These are phyloP conservation scores for Caenorhabditis auriculariae DNA, from an alignment of 2,888 invertebrate genomes.

Conservation along the genomic window DNA sequence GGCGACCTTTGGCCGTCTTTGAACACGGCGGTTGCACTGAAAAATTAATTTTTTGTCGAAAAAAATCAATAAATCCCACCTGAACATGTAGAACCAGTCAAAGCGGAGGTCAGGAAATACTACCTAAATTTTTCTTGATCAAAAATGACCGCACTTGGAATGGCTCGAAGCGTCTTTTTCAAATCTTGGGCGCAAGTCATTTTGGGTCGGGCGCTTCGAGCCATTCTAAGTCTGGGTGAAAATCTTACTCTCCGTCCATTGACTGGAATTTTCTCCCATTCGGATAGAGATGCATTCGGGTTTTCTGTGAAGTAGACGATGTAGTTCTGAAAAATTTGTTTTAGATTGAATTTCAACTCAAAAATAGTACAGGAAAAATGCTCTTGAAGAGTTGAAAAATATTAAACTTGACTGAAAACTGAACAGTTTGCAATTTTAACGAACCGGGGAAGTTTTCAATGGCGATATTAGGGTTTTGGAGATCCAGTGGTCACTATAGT, in stretches of 20 bases:
- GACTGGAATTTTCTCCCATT: slow-evolving; percentile 61
- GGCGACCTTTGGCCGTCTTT: slow-evolving; percentile 59
- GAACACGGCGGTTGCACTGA: slow-evolving; percentile 55
- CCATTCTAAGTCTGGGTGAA: background rate
- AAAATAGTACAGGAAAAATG: too few species aligned
- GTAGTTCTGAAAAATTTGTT: slow-evolving; percentile 43
- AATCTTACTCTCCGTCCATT: slow-evolving; percentile 42
- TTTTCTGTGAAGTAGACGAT: slow-evolving; percentile 62
- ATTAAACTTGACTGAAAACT: too few species aligned
- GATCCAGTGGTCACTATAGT: too few species aligned
- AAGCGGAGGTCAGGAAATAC: slow-evolving; percentile 61
- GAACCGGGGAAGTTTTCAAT: slow-evolving; percentile 4
- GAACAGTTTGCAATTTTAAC: slow-evolving; percentile 4
- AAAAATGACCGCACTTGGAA: too few species aligned
- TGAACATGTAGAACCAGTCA: slow-evolving; percentile 61
- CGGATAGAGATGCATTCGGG: slow-evolving; percentile 51
- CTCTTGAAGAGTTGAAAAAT: too few species aligned
- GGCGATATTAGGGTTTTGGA: slow-evolving; percentile 1
- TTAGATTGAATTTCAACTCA: background rate
- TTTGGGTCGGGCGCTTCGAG: too few species aligned
- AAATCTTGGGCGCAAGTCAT: too few species aligned
- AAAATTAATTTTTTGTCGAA: slow-evolving; percentile 3
- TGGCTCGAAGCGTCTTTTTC: too few species aligned
- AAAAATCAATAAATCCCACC: slow-evolving; percentile 4
- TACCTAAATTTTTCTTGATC: slow-evolving; percentile 39